phyloP scores from a whole-genome alignment of 2,113 vertebrate species.

The Ophiodon elongatus region DNA sequence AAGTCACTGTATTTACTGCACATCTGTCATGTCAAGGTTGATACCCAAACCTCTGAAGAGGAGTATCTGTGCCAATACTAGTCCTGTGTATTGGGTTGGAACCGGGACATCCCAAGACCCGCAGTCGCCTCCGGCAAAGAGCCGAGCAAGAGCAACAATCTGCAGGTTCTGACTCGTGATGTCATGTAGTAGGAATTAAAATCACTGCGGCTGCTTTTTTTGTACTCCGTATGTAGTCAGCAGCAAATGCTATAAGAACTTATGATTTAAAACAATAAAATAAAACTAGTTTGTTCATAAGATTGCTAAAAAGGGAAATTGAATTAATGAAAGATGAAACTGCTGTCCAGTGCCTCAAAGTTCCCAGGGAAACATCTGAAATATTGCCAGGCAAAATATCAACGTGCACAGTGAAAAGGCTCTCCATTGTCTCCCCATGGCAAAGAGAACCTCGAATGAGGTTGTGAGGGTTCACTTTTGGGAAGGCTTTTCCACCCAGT shows the following conservation, averaged over 20 bases:
- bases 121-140: neutral
- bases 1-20: neutral
- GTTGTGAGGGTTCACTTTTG: neutral
- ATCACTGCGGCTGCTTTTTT: neutral
- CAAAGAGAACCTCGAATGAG: neutral
- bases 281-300: neutral
- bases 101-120: neutral
- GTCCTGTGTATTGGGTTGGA: neutral
- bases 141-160: neutral
- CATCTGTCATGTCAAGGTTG: neutral
- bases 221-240: neutral
- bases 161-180: neutral
- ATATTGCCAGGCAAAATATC: neutral
- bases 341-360: neutral
- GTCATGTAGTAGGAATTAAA: neutral
- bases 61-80: neutral
- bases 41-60: neutral
- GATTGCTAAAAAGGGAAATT: neutral
- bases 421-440: neutral
- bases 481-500: neutral
- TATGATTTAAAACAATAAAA: neutral
- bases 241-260: neutral
- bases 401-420: neutral
- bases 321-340: slow-evolving; percentile 3
- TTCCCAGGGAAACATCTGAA: neutral